phyloP scores from a whole-genome alignment of 2,113 vertebrate genomes.

The Garra rufa region DNA sequence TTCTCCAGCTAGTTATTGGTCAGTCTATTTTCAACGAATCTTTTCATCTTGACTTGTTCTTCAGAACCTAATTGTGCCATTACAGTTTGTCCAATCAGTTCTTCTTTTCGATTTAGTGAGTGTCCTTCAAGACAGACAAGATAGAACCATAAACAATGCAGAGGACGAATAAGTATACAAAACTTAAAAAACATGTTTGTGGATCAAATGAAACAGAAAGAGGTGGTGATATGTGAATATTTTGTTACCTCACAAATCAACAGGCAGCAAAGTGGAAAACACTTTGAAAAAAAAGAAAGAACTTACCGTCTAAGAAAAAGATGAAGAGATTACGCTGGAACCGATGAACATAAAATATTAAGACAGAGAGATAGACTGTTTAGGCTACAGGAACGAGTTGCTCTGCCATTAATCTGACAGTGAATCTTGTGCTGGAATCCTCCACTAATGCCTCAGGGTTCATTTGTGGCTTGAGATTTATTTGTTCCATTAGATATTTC shows the following conservation, averaged over 20 bases:
- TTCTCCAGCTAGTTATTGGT: background rate
- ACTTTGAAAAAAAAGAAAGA: background rate
- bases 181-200: background rate
- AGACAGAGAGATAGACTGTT: slow-evolving; percentile 2
- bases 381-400: slow-evolving; percentile 1
- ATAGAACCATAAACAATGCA: background rate
- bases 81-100: background rate
- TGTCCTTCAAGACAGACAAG: background rate
- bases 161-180: background rate
- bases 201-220: background rate
- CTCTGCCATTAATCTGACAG: slow-evolving; percentile 23
- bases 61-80: background rate
- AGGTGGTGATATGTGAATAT: background rate
- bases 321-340: background rate
- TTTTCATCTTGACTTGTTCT: background rate
- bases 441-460: slow-evolving; percentile 26
- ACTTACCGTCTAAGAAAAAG: background rate
- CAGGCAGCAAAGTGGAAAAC: background rate
- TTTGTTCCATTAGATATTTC: slow-evolving; percentile 42
- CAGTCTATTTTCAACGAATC: background rate
- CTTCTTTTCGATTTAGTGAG: background rate
- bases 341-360: background rate
- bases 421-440: background rate
- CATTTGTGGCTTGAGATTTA: slow-evolving; percentile 35
- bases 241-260: background rate